These are phyloP conservation scores for Tenebrosternarchus preto DNA, from an alignment of 2,113 vertebrate species.

Conservation along the genomic window DNA sequence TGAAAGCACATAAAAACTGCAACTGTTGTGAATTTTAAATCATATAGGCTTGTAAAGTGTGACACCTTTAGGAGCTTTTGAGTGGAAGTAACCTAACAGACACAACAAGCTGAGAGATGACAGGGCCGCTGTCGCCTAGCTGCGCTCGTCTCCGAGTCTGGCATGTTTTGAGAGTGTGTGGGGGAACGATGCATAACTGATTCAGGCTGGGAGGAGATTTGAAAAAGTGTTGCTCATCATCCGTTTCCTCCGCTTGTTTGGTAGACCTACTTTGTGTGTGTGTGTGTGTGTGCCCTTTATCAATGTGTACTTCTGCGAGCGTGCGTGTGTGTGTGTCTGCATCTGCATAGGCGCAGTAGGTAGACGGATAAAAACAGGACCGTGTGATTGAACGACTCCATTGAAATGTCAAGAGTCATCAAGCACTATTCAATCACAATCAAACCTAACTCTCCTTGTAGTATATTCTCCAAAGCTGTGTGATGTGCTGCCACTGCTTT, in stretches of 20 bases:
- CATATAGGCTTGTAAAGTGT: conserved; percentile 34
- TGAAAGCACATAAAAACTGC: conserved; percentile 21
- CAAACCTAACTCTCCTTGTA: conserved; percentile 49
- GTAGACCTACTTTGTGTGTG: conserved; percentile 12
- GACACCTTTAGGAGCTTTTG: conserved; percentile 39
- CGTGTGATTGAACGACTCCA: conserved; percentile 56
- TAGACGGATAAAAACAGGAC: conserved; percentile 42
- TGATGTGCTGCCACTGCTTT: conserved; percentile 14
- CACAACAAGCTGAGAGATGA: conserved; percentile 27
- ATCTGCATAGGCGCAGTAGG: conserved; percentile 29
- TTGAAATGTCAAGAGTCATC: conserved; percentile 60
- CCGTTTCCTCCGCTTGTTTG: conserved; percentile 24
- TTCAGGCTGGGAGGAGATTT: conserved; percentile 14
- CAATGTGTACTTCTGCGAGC: background rate
- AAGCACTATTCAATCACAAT: conserved; percentile 54
- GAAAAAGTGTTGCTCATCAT: conserved; percentile 3
- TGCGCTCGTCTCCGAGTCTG: conserved; percentile 11
- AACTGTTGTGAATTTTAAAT: conserved; percentile 3
- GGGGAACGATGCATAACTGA: conserved; percentile 2
- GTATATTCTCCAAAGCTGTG: conserved; percentile 43
- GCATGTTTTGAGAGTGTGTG: background rate
- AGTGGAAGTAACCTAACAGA: conserved; percentile 31
- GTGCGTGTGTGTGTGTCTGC: conserved; percentile 4
- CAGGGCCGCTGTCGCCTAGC: conserved; percentile 15
- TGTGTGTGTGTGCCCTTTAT: conserved; percentile 8